Percentiles rank a stretch among this genome's conserved stretches.
These are phyloP conservation scores for Venturia canescens DNA, from an alignment of 1,140 invertebrate genomes.

Conservation along the genomic window DNA sequence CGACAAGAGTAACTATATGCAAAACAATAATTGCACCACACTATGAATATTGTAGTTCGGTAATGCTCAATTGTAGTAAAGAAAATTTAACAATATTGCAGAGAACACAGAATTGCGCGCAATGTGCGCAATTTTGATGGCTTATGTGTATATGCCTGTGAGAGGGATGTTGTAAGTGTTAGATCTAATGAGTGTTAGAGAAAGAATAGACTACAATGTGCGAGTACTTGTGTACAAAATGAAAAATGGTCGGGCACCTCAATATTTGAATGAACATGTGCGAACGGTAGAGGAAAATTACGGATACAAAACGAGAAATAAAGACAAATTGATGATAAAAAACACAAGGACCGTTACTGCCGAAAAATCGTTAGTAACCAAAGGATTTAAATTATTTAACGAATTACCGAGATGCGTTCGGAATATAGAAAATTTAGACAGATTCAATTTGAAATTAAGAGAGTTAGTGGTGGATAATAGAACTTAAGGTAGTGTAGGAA, in stretches of 20 bases:
- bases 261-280: constrained; percentile 28
- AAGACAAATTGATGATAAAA: constrained; percentile 34
- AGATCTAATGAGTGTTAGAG: constrained; percentile 23
- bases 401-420: constrained; percentile 15
- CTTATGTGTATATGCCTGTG: constrained; percentile 19
- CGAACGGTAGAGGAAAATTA: constrained; percentile 31
- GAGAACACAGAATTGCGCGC: constrained; percentile 37
- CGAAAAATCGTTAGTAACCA: constrained; percentile 35
- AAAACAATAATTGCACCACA: constrained; percentile 40
- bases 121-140: constrained; percentile 30
- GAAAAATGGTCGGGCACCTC: constrained; percentile 12
- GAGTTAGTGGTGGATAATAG: background rate
- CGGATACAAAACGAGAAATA: constrained; percentile 32
- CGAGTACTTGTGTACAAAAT: constrained; percentile 44
- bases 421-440: background rate
- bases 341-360: background rate
- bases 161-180: constrained; percentile 29
- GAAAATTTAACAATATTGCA: constrained; percentile 17
- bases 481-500: background rate
- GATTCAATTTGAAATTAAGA: background rate
- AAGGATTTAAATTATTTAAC: constrained; percentile 32
- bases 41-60: constrained; percentile 44
- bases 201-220: constrained; percentile 31
- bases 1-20: constrained; percentile 30
- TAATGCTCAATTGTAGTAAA: constrained; percentile 36